A percentile compares a stretch with the other conserved stretches of the same genome.
phyloP scores from a whole-genome alignment of 2,888 invertebrate species.

The Coleophora deauratella region DNA sequence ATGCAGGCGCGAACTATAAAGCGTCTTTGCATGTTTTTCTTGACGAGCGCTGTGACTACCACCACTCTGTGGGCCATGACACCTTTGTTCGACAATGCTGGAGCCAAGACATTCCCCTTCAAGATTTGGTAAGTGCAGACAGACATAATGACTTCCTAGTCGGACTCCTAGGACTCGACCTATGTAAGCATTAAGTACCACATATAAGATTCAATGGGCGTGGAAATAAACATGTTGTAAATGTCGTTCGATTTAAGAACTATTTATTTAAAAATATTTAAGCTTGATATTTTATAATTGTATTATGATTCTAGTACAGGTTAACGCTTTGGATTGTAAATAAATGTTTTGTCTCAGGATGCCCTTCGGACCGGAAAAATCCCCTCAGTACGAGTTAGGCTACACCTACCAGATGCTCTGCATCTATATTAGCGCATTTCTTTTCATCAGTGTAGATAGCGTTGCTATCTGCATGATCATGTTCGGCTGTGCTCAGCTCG shows the following conservation, averaged over 20 bases:
- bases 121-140: constrained; percentile 46
- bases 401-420: constrained; percentile 48
- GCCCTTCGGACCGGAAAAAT: constrained; percentile 43
- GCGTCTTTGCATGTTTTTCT: constrained; percentile 40
- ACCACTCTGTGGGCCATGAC: constrained; percentile 51
- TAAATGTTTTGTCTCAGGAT: constrained; percentile 34
- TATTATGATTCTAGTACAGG: too few relatives aligned
- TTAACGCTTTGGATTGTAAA: too few relatives aligned
- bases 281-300: too few relatives aligned
- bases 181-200: too few relatives aligned
- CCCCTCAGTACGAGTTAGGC: constrained; percentile 46
- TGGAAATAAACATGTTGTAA: too few relatives aligned
- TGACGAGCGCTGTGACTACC: constrained; percentile 41
- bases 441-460: constrained; percentile 56
- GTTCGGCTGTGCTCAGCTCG: constrained; percentile 56
- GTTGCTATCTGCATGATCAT: constrained; percentile 52
- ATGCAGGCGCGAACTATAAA: constrained; percentile 34
- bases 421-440: constrained; percentile 47
- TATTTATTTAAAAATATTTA: too few relatives aligned
- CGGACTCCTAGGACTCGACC: too few relatives aligned
- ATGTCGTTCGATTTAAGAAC: too few relatives aligned
- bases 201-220: too few relatives aligned
- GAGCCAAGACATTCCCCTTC: constrained; percentile 46
- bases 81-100: constrained; percentile 44
- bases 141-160: too few relatives aligned